phyloP scores from a whole-genome alignment of 2,113 vertebrate genomes.

The Pleuronectes platessa region DNA sequence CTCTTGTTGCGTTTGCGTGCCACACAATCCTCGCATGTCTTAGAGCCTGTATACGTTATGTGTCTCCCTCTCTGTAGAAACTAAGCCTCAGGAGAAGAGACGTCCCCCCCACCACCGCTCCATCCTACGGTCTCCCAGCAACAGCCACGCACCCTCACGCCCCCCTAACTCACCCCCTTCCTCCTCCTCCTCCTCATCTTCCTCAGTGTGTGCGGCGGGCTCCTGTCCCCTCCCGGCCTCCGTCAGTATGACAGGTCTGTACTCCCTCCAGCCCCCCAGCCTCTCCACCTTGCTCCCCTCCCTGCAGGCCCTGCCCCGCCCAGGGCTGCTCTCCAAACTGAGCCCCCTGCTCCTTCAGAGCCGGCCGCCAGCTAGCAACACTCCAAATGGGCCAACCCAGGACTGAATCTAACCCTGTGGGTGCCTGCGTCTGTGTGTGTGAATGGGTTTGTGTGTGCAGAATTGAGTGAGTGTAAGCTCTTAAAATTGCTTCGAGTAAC shows the following conservation, averaged over 20 bases:
- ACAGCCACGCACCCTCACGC: constrained; percentile 73
- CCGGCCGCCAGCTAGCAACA: constrained; percentile 60
- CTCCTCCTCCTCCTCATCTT: constrained; percentile 76
- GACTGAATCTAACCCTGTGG: constrained; percentile 60
- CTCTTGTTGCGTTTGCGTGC: neutral
- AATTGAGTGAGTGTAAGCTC: neutral
- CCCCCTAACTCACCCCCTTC: constrained; percentile 74
- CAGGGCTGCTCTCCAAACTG: constrained; percentile 75
- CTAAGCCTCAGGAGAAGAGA: constrained; percentile 88
- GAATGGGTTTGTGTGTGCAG: neutral
- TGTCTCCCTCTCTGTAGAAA: constrained; percentile 80
- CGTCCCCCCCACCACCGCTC: constrained; percentile 85
- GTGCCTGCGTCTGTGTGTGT: neutral
- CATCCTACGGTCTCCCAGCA: constrained; percentile 81
- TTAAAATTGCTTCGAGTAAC: neutral
- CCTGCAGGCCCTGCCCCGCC: constrained; percentile 74
- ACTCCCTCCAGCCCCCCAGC: constrained; percentile 76
- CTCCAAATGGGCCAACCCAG: constrained; percentile 67
- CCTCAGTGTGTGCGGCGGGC: constrained; percentile 71
- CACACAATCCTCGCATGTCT: constrained; percentile 47
- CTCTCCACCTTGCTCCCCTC: constrained; percentile 78
- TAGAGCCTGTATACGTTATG: constrained; percentile 56
- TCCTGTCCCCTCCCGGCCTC: constrained; percentile 82
- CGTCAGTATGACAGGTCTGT: constrained; percentile 89
- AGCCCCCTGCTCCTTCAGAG: constrained; percentile 77